Evolutionary conservation across 2,888 invertebrate genomes (phyloP).

Genomic region (Acrobasis consociella): DNA sequence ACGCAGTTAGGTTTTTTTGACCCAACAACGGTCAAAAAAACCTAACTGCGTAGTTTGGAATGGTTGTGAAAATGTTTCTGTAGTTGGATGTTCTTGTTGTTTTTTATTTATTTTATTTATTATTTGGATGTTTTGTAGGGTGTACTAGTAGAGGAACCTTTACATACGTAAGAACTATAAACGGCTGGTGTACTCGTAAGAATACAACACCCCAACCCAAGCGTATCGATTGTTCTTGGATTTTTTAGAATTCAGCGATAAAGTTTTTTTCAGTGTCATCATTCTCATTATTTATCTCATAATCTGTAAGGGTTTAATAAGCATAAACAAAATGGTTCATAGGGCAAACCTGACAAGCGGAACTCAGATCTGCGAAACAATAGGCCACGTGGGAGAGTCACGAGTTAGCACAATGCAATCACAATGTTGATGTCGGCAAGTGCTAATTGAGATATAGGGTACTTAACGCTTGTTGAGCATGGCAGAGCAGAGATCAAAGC

Average conservation of each 20-base stretch:
- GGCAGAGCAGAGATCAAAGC: not conserved
- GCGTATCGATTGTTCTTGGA: too few species aligned
- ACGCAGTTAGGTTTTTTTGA: too few species aligned
- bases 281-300: not conserved
- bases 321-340: not conserved
- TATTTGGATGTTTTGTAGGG: too few species aligned
- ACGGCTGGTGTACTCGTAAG: too few species aligned
- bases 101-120: too few species aligned
- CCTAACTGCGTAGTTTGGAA: too few species aligned
- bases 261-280: not conserved
- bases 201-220: too few species aligned
- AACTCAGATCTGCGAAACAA: not conserved
- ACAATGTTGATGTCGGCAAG: not conserved
- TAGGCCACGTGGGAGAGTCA: slow-evolving; percentile 7
- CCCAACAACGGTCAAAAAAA: too few species aligned
- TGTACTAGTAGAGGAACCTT: too few species aligned
- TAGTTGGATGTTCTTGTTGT: too few species aligned
- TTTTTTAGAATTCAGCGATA: not conserved
- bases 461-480: not conserved
- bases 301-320: not conserved
- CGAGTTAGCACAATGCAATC: slow-evolving; percentile 2
- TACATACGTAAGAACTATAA: too few species aligned
- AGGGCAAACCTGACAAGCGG: not conserved
- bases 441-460: not conserved
- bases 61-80: too few species aligned